Evolutionary conservation across 2,113 vertebrate genomes (phyloP), one percentile per base, ranked within the genome.

Genomic region (Lepus americanus): DNA sequence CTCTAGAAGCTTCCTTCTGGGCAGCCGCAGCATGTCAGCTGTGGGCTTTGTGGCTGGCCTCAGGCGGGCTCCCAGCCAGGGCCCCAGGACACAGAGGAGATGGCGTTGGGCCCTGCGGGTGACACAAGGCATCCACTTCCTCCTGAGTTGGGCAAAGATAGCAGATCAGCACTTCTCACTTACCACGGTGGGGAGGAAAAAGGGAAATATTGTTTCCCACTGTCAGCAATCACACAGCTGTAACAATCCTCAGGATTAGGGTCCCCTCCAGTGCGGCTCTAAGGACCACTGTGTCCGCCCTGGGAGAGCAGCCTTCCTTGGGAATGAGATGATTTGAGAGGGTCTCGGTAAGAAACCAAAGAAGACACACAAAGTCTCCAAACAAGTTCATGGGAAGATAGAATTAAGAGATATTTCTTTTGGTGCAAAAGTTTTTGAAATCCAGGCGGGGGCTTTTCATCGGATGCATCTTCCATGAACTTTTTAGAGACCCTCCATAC

Each of bases 141-240:
- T 87, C 79, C 66, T n/a, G 49, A 72, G 66, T 14, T 10, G 13
- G 51, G 5, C 7, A 29, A 90, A 94, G 91, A 70, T 23, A 72
- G 7, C 11, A 7, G 64, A 55, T 87, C 91, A 87, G 91, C 94
- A 89, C 9, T 91, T 95, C 78, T 94, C n/a, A 63, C 78, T 94
- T 29, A 63, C 49, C 70, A 13, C 25, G n/a, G 69, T 9, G n/a
- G 53, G 36, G 51, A 87, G 44, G 59, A 63, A 92, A 95, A 73
- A 36, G 85, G 82, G 95, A 83, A 92, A 80, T 64, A n/a, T 79
- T 14, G 29, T 90, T 96, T 92, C 78, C 74, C 59, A 11, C 20
- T 44, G 59, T 80, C 44, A 64, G 33, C 74, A 86, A 2, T 86
- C 36, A 78, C 1, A 85, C 59, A 83, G 44, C 27, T 70, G 33